phyloP scores from a whole-genome alignment of 2,113 vertebrate genomes.

The Hipposideros armiger region DNA sequence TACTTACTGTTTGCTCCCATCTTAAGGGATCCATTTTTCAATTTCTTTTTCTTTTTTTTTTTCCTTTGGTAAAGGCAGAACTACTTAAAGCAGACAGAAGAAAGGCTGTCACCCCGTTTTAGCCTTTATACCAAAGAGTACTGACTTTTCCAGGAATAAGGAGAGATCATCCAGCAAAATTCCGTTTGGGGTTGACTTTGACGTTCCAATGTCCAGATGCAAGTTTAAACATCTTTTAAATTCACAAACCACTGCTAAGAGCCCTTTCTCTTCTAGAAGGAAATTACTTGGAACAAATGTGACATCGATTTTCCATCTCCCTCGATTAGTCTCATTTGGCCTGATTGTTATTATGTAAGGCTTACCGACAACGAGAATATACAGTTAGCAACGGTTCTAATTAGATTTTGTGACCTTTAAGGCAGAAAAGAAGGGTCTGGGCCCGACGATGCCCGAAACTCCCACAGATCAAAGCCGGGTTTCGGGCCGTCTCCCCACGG shows the following conservation, averaged over 20 bases:
- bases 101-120: not conserved
- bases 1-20: constrained; percentile 20
- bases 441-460: constrained; percentile 17
- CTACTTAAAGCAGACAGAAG: not conserved
- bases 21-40: constrained; percentile 5
- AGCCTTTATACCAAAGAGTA: not conserved
- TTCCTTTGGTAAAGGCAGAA: constrained; percentile 51
- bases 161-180: constrained; percentile 7
- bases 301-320: constrained; percentile 83
- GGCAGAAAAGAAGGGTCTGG: constrained; percentile 67
- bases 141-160: constrained; percentile 68
- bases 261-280: constrained; percentile 72
- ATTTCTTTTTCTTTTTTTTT: not conserved
- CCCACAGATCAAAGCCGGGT: constrained; percentile 1
- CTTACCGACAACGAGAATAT: constrained; percentile 72
- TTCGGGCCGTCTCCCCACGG: constrained; percentile 70
- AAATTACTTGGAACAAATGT: constrained; percentile 83
- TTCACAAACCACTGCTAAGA: constrained; percentile 66
- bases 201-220: constrained; percentile 55
- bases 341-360: constrained; percentile 78
- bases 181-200: constrained; percentile 60
- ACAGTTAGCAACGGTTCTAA: constrained; percentile 76
- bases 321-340: constrained; percentile 78
- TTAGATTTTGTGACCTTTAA: constrained; percentile 80
- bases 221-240: constrained; percentile 75